phyloP scores from a whole-genome alignment of 2,888 invertebrate species.

The Ecdyonurus torrentis region DNA sequence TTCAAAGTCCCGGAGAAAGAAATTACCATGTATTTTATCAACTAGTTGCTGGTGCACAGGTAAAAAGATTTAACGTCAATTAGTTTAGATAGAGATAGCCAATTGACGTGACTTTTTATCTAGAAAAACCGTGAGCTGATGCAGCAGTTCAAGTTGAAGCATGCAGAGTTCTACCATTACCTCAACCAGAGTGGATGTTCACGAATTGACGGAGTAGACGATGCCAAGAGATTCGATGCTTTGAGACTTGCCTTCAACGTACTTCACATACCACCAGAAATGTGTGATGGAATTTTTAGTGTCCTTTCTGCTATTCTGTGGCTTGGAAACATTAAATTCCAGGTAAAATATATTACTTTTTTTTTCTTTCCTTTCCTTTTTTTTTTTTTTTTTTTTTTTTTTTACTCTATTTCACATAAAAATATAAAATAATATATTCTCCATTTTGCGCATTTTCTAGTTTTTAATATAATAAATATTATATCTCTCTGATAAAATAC shows the following conservation, averaged over 20 bases:
- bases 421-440: background rate
- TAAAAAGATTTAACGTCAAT: constrained; percentile 19
- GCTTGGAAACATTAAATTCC: constrained; percentile 76
- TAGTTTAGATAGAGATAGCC: background rate
- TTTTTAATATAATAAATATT: no score
- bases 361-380: background rate
- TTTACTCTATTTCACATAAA: background rate
- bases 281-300: constrained; percentile 79
- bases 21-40: constrained; percentile 90
- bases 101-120: constrained; percentile 13
- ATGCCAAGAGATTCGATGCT: constrained; percentile 61
- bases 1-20: constrained; percentile 70
- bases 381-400: background rate
- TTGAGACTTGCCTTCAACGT: constrained; percentile 76
- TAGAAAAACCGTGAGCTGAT: constrained; percentile 58
- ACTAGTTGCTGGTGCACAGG: constrained; percentile 70
- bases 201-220: constrained; percentile 43
- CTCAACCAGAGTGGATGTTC: constrained; percentile 63
- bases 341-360: constrained; percentile 28
- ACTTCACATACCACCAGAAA: constrained; percentile 65
- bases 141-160: constrained; percentile 51
- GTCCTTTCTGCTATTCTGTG: constrained; percentile 77
- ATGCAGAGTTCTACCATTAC: constrained; percentile 64
- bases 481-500: no score
- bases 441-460: background rate